These are phyloP conservation scores for Helarctos malayanus DNA, from an alignment of 2,797 vertebrate species.

Conservation along the genomic window DNA sequence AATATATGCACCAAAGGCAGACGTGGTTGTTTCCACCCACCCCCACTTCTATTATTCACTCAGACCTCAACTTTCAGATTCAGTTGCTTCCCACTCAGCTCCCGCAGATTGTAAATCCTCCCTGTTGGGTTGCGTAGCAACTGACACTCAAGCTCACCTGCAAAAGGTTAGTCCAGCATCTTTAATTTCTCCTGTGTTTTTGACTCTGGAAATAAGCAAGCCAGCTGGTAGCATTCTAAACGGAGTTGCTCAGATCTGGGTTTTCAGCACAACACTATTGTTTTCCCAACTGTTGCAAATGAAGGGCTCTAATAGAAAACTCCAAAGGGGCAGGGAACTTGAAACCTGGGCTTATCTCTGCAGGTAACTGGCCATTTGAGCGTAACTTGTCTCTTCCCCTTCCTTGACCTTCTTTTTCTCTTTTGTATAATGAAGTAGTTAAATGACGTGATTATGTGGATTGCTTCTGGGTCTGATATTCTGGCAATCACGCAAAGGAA, in stretches of 20 bases:
- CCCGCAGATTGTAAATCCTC: conserved; percentile 44
- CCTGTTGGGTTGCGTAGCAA: conserved; percentile 81
- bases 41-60: neutral
- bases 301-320: neutral
- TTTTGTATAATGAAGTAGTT: neutral
- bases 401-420: neutral
- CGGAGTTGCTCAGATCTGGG: neutral
- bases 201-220: conserved; percentile 50
- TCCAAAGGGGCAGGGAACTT: neutral
- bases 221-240: conserved; percentile 62
- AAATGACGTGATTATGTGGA: neutral
- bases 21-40: neutral
- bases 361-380: rapidly evolving
- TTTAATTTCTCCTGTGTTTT: neutral
- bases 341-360: neutral
- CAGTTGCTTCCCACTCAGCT: conserved; percentile 56
- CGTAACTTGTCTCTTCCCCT: too few relatives aligned
- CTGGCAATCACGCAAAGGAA: neutral
- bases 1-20: neutral
- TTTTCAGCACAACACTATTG: neutral
- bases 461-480: neutral
- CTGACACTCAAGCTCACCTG: conserved; percentile 82
- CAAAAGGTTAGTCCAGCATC: conserved; percentile 64
- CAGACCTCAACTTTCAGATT: conserved; percentile 17
- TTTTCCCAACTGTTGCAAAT: neutral